Evolutionary conservation across 37 sponge, comb jelly and placozoan species (phyloP).

Genomic region (Halisarca cf. caerulea): DNA sequence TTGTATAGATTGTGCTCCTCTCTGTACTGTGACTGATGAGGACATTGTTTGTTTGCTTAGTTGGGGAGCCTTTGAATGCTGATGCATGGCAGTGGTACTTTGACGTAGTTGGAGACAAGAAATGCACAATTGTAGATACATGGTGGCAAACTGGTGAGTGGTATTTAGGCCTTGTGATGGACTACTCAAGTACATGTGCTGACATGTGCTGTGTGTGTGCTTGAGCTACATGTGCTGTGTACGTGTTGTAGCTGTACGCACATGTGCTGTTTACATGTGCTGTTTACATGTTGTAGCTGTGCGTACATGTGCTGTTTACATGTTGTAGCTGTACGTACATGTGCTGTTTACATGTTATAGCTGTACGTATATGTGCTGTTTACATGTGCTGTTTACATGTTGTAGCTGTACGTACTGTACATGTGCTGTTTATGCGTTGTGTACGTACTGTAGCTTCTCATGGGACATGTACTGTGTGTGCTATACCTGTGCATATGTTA

Average conservation of each 20-base stretch:
- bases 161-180: too few species aligned
- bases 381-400: too few species aligned
- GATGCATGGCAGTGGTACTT: slow-evolving; percentile 60
- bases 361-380: too few species aligned
- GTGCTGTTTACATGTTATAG: too few species aligned
- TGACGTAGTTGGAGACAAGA: slow-evolving; percentile 32
- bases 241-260: neutral
- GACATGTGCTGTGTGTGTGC: neutral
- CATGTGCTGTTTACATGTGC: too few species aligned
- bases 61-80: slow-evolving; percentile 58
- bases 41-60: neutral
- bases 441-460: neutral
- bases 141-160: slow-evolving; percentile 79
- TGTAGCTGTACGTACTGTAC: too few species aligned
- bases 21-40: neutral
- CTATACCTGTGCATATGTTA: too few species aligned
- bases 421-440: too few species aligned
- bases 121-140: slow-evolving; percentile 67
- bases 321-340: too few species aligned
- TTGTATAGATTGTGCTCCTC: neutral
- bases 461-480: neutral
- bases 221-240: neutral
- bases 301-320: too few species aligned
- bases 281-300: too few species aligned
- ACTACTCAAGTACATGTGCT: too few species aligned